These are phyloP conservation scores for Plecotus auritus DNA, from an alignment of 2,113 vertebrate species.

Conservation along the genomic window DNA sequence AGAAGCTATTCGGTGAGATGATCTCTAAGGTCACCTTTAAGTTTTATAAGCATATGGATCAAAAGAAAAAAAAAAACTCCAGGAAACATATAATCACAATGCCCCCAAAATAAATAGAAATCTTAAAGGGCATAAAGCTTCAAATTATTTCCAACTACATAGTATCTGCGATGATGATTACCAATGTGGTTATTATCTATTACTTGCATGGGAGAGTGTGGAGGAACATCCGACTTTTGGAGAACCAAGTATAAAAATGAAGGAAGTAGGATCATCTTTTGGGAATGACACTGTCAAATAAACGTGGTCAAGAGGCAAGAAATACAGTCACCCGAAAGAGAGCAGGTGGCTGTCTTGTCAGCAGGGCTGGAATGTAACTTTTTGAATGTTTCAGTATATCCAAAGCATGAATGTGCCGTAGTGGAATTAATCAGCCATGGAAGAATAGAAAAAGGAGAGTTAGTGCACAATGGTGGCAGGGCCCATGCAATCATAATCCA, in stretches of 20 bases:
- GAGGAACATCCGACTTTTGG: not conserved
- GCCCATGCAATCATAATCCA: not conserved
- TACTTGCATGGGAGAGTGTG: conserved; percentile 1
- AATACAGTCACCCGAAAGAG: not conserved
- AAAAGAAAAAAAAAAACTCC: not conserved
- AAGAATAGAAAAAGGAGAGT: not conserved
- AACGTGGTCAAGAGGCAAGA: not conserved
- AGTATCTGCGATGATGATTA: not conserved
- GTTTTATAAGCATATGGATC: conserved; percentile 28
- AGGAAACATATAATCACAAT: conserved; percentile 1
- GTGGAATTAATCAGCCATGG: not conserved
- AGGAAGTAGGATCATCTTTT: not conserved
- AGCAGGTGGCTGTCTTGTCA: not conserved
- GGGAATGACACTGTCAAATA: not conserved
- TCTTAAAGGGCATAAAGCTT: not conserved
- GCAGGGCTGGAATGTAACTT: not conserved
- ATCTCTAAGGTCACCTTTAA: conserved; percentile 59
- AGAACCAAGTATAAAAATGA: not conserved
- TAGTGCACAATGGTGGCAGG: not conserved
- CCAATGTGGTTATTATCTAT: not conserved
- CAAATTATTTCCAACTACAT: not conserved
- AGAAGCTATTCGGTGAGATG: conserved; percentile 15
- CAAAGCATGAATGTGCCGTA: not conserved
- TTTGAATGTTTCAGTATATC: not conserved
- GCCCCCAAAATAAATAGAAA: not conserved